These are phyloP conservation scores for Ophthalmolycus amberensis DNA, from an alignment of 2,113 vertebrate genomes.

Conservation along the genomic window DNA sequence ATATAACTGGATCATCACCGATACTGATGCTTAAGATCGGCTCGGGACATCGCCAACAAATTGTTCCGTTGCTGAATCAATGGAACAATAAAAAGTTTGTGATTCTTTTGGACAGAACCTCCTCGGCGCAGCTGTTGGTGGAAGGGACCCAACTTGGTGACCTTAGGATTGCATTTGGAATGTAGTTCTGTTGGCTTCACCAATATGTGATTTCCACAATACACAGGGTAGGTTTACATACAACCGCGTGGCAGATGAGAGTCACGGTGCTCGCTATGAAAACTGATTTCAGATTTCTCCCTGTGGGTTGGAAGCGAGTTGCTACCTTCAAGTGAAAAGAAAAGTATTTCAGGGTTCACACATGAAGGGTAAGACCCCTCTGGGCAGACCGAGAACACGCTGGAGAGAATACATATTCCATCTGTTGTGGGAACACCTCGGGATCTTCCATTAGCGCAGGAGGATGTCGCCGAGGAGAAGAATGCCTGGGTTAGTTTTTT, in stretches of 20 bases:
- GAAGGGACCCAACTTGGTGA: not conserved
- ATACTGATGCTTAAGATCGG: too few relatives aligned
- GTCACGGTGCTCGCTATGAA: too few relatives aligned
- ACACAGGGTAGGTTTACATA: too few relatives aligned
- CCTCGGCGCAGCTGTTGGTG: not conserved
- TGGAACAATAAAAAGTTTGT: not conserved
- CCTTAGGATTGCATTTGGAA: not conserved
- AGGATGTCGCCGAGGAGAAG: not conserved
- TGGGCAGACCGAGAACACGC: not conserved
- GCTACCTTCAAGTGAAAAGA: not conserved
- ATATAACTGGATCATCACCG: too few relatives aligned
- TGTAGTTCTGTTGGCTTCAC: too few relatives aligned
- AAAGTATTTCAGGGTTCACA: not conserved
- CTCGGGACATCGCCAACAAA: too few relatives aligned
- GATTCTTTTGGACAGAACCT: not conserved
- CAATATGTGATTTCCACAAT: too few relatives aligned
- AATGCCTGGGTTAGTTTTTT: not conserved
- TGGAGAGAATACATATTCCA: not conserved
- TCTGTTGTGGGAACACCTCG: not conserved
- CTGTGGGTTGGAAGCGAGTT: not conserved
- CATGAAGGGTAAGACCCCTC: not conserved
- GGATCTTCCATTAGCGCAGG: not conserved
- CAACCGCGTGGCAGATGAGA: too few relatives aligned
- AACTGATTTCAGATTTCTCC: too few relatives aligned
- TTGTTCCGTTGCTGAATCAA: not conserved